Evolutionary conservation across 2,888 invertebrate genomes (phyloP).

Genomic region (Noctua janthe): DNA sequence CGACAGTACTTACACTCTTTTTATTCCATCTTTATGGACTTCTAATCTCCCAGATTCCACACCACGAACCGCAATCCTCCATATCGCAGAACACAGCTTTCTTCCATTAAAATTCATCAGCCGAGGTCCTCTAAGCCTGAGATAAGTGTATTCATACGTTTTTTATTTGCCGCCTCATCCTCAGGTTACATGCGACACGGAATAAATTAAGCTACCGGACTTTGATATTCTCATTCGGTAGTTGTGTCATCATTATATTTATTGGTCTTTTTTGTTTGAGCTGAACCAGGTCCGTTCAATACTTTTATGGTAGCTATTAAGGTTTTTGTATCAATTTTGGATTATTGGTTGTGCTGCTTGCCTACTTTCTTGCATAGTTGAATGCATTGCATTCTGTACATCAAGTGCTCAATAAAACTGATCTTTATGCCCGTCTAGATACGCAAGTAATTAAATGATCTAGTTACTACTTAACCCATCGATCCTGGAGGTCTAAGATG

Average conservation of each 20-base stretch:
- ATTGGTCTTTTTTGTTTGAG: constrained; percentile 65
- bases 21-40: constrained; percentile 25
- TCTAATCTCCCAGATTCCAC: constrained; percentile 42
- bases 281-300: constrained; percentile 40
- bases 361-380: constrained; percentile 18
- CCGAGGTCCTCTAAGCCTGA: constrained; percentile 60
- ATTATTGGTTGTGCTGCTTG: constrained; percentile 7
- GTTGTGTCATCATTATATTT: constrained; percentile 73
- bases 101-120: constrained; percentile 65
- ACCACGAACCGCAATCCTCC: constrained; percentile 24
- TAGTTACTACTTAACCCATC: background rate
- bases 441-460: background rate
- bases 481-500: background rate
- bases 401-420: background rate
- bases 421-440: background rate
- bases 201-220: constrained; percentile 89
- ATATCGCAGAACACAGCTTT: constrained; percentile 62
- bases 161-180: constrained; percentile 70
- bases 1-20: background rate
- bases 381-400: background rate
- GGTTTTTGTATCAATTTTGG: constrained; percentile 27
- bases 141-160: constrained; percentile 76
- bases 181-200: constrained; percentile 80
- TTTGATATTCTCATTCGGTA: constrained; percentile 79
- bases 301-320: constrained; percentile 34